Conservation (phyloP, 2,888 invertebrate genomes). For the Ophioninae sp. region DNA sequence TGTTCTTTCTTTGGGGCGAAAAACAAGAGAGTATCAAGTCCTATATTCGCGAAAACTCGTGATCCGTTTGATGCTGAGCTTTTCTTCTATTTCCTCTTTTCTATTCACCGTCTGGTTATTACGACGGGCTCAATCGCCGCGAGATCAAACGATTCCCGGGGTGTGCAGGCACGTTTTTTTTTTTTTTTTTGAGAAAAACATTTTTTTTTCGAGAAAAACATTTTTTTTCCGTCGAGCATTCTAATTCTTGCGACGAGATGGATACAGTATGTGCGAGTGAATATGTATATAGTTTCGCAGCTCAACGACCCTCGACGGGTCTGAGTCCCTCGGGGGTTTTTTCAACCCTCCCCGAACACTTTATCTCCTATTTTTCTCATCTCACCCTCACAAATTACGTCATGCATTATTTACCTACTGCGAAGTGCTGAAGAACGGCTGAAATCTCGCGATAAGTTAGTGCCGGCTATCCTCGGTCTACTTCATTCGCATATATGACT, state of each 20-base stretch:
- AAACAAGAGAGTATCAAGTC: constrained; percentile 9
- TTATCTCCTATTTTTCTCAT: constrained; percentile 42
- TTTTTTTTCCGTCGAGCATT: constrained; percentile 34
- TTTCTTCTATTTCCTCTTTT: constrained; percentile 21
- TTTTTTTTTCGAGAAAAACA: constrained; percentile 27
- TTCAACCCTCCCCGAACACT: constrained; percentile 10
- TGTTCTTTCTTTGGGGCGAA: constrained; percentile 23
- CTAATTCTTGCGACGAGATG: constrained; percentile 38
- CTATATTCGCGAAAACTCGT: constrained; percentile 55
- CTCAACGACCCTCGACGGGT: constrained; percentile 27
- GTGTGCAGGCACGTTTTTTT: neutral
- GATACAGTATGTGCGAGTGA: constrained; percentile 13
- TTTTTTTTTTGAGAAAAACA: constrained; percentile 15
- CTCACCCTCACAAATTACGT: constrained; percentile 65
- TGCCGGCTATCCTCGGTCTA: constrained; percentile 42
- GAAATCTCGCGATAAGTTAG: constrained; percentile 49
- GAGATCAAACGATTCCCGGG: constrained; percentile 49
- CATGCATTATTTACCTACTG: constrained; percentile 71
- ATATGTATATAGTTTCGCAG: constrained; percentile 12
- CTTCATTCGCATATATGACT: constrained; percentile 30
- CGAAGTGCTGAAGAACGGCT: constrained; percentile 57
- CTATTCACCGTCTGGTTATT: constrained; percentile 46
- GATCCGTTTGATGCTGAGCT: constrained; percentile 56
- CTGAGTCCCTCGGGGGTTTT: constrained; percentile 3
- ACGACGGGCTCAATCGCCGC: constrained; percentile 55